Percentiles rank a stretch among this genome's conserved stretches.
These are phyloP conservation scores for Alloscopus bannaensis DNA, from an alignment of 2,888 invertebrate species.

Conservation along the genomic window DNA sequence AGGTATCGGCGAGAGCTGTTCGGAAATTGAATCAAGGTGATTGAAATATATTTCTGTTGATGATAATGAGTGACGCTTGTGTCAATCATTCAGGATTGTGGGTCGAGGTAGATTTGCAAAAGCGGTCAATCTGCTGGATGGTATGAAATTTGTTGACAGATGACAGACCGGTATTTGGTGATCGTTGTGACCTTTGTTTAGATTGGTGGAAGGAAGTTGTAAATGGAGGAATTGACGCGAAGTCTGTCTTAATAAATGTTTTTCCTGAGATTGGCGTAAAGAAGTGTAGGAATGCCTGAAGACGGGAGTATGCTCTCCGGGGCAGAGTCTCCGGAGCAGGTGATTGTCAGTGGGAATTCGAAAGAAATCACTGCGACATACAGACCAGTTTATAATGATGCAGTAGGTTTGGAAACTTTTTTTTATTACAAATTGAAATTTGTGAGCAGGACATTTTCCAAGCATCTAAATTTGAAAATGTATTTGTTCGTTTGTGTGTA, in stretches of 20 bases:
- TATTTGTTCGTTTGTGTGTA: constrained; percentile 74
- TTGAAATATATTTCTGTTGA: too few relatives aligned
- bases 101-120: too few relatives aligned
- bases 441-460: background rate
- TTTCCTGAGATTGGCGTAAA: constrained; percentile 38
- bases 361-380: constrained; percentile 88
- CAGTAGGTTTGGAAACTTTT: constrained; percentile 78
- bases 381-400: constrained; percentile 92
- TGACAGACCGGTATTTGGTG: too few relatives aligned
- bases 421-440: background rate
- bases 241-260: constrained; percentile 26
- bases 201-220: too few relatives aligned
- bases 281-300: constrained; percentile 64
- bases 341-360: constrained; percentile 75
- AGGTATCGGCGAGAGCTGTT: too few relatives aligned
- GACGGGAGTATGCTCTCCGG: constrained; percentile 60
- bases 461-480: background rate
- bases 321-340: constrained; percentile 66
- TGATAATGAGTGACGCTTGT: too few relatives aligned
- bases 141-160: too few relatives aligned
- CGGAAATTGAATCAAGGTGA: too few relatives aligned
- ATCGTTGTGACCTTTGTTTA: too few relatives aligned
- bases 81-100: too few relatives aligned
- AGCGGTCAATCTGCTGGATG: too few relatives aligned
- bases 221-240: too few relatives aligned